Evolutionary conservation across 1,140 invertebrate species (phyloP), one percentile per base, ranked within the genome.

Genomic region (Drosophila hydei): DNA sequence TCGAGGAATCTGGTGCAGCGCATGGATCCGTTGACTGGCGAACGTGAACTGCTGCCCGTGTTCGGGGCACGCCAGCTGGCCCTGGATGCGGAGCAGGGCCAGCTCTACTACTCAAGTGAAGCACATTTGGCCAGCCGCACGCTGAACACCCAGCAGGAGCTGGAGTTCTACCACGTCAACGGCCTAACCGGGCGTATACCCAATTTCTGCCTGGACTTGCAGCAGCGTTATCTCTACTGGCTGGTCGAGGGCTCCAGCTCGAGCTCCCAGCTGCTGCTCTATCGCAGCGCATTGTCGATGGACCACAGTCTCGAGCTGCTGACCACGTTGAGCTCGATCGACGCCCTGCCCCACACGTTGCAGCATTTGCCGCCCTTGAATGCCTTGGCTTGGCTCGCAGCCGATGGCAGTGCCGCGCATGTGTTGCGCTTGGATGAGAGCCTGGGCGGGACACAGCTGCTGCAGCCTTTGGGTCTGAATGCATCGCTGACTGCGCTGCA

Each of bases 91-190:
- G 73, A 95, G 3, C 94, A 95, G 72, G 97, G 96, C 0, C 95
- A 95, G 72, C 92, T 99, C 16, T 97, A 98, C 83, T 99, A 97
- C 95, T 96, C 96, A 7, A 98, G 97, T 0, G 94, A 94, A 0
- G 94, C 96, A 69, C 95, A 95, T 0, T 94, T 99, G 0, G 96
- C 97, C 92, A 95, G 95, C 33, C 94, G 96, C 0, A 92, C 94
- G 42, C 92, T 97, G 0, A 97, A 97, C 91, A 97, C 96, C 0
- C 95, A 95, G 25, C 72, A 76, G 8, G 69, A 78, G 19, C 48
- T 77, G 27, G 62, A 75, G 55, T 89, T 77, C 42, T 88, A 78
- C 18, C 79, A 83, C 11, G 68, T 79, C 0, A 89, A 76, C 21
- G 76, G 77, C 0, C 27, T 83, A 42, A 72, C 76, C 23, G 90